Percentiles rank a stretch among this genome's conserved stretches.
Evolutionary conservation across 35 echinoderm and acorn worm species (phyloP).

Genomic region (Patiria miniata): DNA sequence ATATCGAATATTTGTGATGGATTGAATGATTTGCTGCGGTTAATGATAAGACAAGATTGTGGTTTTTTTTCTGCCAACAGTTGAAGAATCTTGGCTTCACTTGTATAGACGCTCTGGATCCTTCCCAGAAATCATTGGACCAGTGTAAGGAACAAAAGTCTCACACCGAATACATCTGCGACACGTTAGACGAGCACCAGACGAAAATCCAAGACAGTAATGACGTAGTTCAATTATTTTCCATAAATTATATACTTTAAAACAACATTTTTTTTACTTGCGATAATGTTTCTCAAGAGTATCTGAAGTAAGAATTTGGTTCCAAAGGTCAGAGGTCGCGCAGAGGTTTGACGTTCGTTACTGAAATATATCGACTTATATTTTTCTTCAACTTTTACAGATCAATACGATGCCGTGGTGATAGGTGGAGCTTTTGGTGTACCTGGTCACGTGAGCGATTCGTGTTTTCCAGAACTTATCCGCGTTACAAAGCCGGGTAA

Average conservation of each 20-base stretch:
- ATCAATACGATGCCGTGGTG: background rate
- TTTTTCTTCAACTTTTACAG: background rate
- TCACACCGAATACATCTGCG: background rate
- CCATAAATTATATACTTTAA: too few relatives aligned
- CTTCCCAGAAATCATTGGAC: background rate
- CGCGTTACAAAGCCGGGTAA: conserved; percentile 11
- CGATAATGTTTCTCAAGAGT: too few relatives aligned
- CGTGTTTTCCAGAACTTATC: conserved; percentile 4
- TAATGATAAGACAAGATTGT: too few relatives aligned
- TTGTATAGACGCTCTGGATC: background rate
- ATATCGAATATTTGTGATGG: too few relatives aligned
- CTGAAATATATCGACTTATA: too few relatives aligned
- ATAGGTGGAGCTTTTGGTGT: background rate
- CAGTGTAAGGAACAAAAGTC: background rate
- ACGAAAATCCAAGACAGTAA: background rate
- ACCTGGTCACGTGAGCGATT: background rate
- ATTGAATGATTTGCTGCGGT: too few relatives aligned
- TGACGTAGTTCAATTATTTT: background rate
- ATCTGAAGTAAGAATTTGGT: too few relatives aligned
- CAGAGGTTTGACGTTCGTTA: too few relatives aligned
- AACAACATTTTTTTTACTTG: too few relatives aligned
- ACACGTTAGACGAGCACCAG: background rate
- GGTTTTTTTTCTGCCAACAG: background rate
- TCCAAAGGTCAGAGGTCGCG: too few relatives aligned
- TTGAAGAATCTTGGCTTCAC: background rate